Conservation (phyloP, 2,888 invertebrate genomes). For the Mongoloraphidia duomilia region DNA sequence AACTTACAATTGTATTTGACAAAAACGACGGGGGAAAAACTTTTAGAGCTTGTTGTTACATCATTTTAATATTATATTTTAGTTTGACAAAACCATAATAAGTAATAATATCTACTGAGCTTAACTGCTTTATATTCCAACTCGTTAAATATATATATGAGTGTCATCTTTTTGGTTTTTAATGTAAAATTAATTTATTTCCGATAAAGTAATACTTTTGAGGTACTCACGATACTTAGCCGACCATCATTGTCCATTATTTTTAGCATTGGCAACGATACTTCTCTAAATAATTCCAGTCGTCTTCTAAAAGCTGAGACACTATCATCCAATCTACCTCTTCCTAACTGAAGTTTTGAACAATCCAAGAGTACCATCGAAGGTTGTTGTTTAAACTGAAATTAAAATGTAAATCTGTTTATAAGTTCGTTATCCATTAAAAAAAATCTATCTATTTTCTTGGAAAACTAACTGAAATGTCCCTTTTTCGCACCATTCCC, state of each 20-base stretch:
- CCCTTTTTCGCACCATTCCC: not conserved
- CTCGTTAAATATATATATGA: too few relatives aligned
- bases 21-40: too few relatives aligned
- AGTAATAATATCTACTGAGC: too few relatives aligned
- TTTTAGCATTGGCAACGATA: constrained; percentile 80
- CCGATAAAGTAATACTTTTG: not conserved
- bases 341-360: constrained; percentile 74
- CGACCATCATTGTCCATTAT: constrained; percentile 67
- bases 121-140: too few relatives aligned
- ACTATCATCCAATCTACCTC: constrained; percentile 73
- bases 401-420: constrained; percentile 14
- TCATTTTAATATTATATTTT: too few relatives aligned
- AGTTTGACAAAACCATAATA: too few relatives aligned
- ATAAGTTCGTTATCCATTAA: not conserved
- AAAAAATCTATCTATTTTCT: not conserved
- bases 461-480: not conserved
- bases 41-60: too few relatives aligned
- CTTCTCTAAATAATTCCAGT: constrained; percentile 73
- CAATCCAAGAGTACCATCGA: constrained; percentile 78
- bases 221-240: constrained; percentile 61
- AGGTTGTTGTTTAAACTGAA: constrained; percentile 61
- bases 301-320: constrained; percentile 72
- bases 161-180: too few relatives aligned
- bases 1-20: too few relatives aligned
- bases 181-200: not conserved